Percentiles rank a stretch among this genome's conserved stretches.
These are phyloP conservation scores for Psephotus haematonotus DNA, from an alignment of 2,113 vertebrate genomes.

Conservation along the genomic window DNA sequence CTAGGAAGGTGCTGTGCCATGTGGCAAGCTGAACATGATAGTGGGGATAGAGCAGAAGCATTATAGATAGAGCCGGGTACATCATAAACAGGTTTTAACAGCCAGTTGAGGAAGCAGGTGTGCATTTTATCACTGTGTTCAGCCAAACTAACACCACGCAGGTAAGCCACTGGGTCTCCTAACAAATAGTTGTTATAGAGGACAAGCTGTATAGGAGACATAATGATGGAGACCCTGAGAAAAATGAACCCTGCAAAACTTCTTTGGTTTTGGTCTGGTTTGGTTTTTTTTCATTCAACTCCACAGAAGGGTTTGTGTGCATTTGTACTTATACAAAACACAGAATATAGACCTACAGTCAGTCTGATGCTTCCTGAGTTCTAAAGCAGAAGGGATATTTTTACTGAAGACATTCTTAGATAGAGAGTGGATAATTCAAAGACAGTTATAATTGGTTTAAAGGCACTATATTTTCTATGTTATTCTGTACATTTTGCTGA, in stretches of 20 bases:
- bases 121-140: background rate
- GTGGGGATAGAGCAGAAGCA: background rate
- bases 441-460: background rate
- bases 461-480: background rate
- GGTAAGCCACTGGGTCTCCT: background rate
- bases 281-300: background rate
- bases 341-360: background rate
- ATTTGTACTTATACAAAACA: fast-evolving
- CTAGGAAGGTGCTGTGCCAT: background rate
- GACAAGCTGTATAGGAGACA: background rate
- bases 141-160: background rate
- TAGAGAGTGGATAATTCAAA: background rate
- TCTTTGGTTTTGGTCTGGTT: fast-evolving
- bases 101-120: background rate
- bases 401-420: background rate
- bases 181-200: background rate
- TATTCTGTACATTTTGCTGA: background rate
- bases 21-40: background rate
- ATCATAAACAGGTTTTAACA: background rate
- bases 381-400: background rate
- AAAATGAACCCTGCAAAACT: background rate
- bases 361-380: background rate
- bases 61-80: fast-evolving
- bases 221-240: background rate
- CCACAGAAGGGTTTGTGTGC: fast-evolving